Conservation (phyloP, 2,797 vertebrate species). For the Erithacus rubecula region DNA sequence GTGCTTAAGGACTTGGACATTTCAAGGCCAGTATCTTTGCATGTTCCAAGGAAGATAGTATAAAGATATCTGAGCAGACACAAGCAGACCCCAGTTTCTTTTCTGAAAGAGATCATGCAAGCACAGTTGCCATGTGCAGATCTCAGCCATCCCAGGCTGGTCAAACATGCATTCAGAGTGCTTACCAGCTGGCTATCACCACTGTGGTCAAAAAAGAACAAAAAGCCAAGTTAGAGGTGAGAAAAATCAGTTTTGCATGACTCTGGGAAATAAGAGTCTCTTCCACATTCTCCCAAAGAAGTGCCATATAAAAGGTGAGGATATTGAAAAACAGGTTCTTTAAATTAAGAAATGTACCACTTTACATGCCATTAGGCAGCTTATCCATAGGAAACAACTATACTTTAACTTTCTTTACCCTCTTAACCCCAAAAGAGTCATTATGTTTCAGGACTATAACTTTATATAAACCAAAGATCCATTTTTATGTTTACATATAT, state of each 20-base stretch:
- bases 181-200: slow-evolving; percentile 40
- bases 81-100: slow-evolving; percentile 10
- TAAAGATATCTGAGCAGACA: not conserved
- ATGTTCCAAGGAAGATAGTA: not conserved
- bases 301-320: not conserved
- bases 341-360: not conserved
- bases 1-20: fast-evolving
- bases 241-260: not conserved
- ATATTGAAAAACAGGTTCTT: not conserved
- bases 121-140: not conserved
- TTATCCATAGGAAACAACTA: not conserved
- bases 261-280: not conserved
- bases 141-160: not conserved
- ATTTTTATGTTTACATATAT: not conserved
- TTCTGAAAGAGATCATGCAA: slow-evolving; percentile 39
- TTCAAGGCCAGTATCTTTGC: not conserved
- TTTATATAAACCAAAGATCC: not conserved
- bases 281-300: not conserved
- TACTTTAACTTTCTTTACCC: not conserved
- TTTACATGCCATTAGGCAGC: not conserved
- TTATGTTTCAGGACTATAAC: not conserved
- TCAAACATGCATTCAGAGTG: not conserved
- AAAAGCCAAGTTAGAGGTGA: slow-evolving; percentile 5
- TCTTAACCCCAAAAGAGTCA: not conserved
- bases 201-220: slow-evolving; percentile 33